Percentiles rank a stretch among this genome's conserved stretches.
These are phyloP conservation scores for Chesias legatella DNA, from an alignment of 2,888 invertebrate genomes.

Conservation along the genomic window DNA sequence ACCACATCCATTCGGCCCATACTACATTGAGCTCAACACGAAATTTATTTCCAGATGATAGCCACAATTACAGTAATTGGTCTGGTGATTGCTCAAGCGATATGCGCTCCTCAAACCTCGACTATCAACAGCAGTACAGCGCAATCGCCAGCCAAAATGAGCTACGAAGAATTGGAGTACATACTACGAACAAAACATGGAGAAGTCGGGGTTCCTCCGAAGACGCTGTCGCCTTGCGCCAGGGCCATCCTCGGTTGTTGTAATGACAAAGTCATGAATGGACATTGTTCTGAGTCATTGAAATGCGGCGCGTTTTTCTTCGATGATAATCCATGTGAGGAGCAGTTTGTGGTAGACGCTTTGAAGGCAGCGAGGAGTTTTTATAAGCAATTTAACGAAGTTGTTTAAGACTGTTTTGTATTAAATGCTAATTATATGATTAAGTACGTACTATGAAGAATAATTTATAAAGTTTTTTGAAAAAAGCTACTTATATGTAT, in stretches of 20 bases:
- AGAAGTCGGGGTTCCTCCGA: slow-evolving; percentile 31
- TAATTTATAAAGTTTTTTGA: too few relatives aligned
- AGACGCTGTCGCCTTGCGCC: slow-evolving; percentile 81
- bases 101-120: slow-evolving; percentile 40
- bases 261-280: slow-evolving; percentile 62
- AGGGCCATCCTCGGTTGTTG: slow-evolving; percentile 90
- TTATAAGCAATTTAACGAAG: slow-evolving; percentile 53
- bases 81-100: slow-evolving; percentile 35
- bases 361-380: slow-evolving; percentile 65
- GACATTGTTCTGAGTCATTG: slow-evolving; percentile 85
- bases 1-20: too few relatives aligned
- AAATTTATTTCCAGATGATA: slow-evolving; percentile 51
- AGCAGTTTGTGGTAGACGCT: slow-evolving; percentile 80
- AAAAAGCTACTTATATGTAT: too few relatives aligned
- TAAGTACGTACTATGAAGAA: too few relatives aligned
- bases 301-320: slow-evolving; percentile 88
- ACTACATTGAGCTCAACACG: too few relatives aligned
- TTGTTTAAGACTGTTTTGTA: slow-evolving; percentile 6
- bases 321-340: slow-evolving; percentile 87
- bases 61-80: slow-evolving; percentile 34
- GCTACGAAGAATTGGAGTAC: slow-evolving; percentile 55
- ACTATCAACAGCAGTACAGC: slow-evolving; percentile 45
- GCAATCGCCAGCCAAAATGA: slow-evolving; percentile 48
- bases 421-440: neutral
- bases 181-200: slow-evolving; percentile 50